Percentiles rank a stretch among this genome's conserved stretches.
Evolutionary conservation across 2,888 invertebrate species (phyloP).

Genomic region (Aproaerema taeniolella): DNA sequence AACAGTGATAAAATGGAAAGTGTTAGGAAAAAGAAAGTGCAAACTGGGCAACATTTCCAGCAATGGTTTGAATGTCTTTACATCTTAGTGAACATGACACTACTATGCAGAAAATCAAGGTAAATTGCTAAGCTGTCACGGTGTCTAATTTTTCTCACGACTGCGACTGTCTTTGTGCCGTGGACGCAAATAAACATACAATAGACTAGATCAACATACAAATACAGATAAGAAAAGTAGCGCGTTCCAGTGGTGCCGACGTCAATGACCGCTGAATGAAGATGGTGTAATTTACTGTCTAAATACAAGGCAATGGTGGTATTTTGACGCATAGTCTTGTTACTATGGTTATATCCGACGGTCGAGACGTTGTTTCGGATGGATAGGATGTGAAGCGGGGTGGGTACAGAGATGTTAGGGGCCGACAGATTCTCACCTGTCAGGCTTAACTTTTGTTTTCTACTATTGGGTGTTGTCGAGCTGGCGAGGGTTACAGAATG

Average conservation of each 20-base stretch:
- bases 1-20: constrained; percentile 6
- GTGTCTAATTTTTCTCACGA: constrained; percentile 4
- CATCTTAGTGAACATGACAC: constrained; percentile 5
- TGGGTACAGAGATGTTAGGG: constrained; percentile 28
- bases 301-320: constrained; percentile 13
- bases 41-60: constrained; percentile 4
- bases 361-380: constrained; percentile 37
- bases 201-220: constrained; percentile 15
- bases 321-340: constrained; percentile 24
- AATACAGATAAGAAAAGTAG: constrained; percentile 12
- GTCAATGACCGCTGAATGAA: constrained; percentile 10
- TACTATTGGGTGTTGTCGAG: constrained; percentile 78
- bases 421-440: constrained; percentile 70
- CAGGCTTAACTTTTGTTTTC: constrained; percentile 84
- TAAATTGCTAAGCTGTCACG: constrained; percentile 10
- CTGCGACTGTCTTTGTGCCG: constrained; percentile 6
- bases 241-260: constrained; percentile 4
- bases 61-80: constrained; percentile 8
- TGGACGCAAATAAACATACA: constrained; percentile 22
- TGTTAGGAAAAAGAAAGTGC: constrained; percentile 14
- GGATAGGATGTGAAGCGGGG: constrained; percentile 19
- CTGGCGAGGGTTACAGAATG: constrained; percentile 81
- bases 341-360: constrained; percentile 30
- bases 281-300: too few relatives aligned
- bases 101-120: constrained; percentile 11